phyloP scores from a whole-genome alignment of 2,797 vertebrate genomes.

The Tapirus indicus region DNA sequence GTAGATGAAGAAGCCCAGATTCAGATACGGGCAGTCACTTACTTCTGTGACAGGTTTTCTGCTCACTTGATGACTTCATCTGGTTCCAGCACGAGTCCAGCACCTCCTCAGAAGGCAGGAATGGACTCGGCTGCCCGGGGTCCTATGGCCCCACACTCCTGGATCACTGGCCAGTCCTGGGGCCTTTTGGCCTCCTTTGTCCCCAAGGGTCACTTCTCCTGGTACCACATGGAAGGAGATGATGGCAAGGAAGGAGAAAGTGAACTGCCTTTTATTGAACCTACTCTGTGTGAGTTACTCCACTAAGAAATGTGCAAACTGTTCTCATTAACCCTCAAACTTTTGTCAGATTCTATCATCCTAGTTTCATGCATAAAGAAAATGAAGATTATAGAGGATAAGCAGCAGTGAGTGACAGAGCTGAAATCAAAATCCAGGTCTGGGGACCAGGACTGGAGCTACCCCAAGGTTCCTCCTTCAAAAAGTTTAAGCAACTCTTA shows the following conservation, averaged over 20 bases:
- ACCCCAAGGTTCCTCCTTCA: neutral
- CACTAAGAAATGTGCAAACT: fast-evolving
- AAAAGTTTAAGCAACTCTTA: neutral
- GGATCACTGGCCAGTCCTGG: neutral
- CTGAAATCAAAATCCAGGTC: neutral
- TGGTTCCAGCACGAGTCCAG: neutral
- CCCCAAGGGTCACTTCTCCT: neutral
- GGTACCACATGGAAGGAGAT: neutral
- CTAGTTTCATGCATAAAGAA: neutral
- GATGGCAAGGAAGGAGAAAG: neutral
- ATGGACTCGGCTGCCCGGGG: fast-evolving
- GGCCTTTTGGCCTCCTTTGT: neutral
- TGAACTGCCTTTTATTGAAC: neutral
- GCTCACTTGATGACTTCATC: neutral
- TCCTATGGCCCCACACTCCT: neutral
- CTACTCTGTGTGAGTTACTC: fast-evolving
- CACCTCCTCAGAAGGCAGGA: neutral
- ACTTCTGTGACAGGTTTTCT: neutral
- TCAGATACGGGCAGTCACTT: neutral
- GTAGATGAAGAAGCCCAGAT: neutral
- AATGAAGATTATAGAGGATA: neutral
- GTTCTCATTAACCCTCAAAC: neutral
- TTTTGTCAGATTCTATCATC: neutral
- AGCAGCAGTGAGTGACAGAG: neutral
- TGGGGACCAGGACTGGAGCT: neutral